A percentile compares a stretch with the other conserved stretches of the same genome.
Conservation (phyloP, 2,113 vertebrate species). For the Pterocles gutturalis region DNA sequence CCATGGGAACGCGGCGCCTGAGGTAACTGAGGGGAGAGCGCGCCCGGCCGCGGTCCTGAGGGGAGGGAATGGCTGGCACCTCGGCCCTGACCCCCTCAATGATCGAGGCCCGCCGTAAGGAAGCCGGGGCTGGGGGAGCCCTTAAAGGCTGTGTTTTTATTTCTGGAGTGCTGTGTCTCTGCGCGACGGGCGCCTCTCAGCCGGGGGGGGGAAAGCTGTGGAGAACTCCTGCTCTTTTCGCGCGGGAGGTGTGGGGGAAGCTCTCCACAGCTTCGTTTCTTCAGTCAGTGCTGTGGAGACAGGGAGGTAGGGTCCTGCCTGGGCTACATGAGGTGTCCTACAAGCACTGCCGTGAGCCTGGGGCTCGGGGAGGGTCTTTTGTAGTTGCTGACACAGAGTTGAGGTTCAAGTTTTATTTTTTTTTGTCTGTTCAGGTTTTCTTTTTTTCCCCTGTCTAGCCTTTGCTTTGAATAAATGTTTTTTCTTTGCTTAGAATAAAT, state of each 20-base stretch:
- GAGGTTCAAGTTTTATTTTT: not conserved
- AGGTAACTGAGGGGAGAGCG: not conserved
- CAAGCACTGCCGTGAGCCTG: fast-evolving
- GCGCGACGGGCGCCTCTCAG: not conserved
- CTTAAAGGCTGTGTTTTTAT: too few relatives aligned
- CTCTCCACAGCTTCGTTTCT: not conserved
- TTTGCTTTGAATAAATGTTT: too few relatives aligned
- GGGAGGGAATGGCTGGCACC: too few relatives aligned
- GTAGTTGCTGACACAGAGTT: fast-evolving
- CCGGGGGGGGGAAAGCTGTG: not conserved
- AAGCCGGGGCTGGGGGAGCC: not conserved
- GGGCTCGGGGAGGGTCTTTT: too few relatives aligned
- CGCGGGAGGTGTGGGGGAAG: too few relatives aligned
- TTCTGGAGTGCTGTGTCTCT: too few relatives aligned
- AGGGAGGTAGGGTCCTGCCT: not conserved
- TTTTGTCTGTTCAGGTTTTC: not conserved
- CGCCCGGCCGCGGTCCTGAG: not conserved
- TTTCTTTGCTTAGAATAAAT: not conserved
- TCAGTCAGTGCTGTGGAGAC: not conserved
- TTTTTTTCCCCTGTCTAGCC: too few relatives aligned
- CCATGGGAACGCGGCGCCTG: not conserved
- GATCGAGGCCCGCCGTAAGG: too few relatives aligned
- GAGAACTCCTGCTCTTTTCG: not conserved
- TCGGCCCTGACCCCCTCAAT: too few relatives aligned
- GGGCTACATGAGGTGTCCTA: not conserved